Percentiles rank a stretch among this genome's conserved stretches.
Conservation (phyloP, 2,888 invertebrate genomes). For the Cosmia trapezina region DNA sequence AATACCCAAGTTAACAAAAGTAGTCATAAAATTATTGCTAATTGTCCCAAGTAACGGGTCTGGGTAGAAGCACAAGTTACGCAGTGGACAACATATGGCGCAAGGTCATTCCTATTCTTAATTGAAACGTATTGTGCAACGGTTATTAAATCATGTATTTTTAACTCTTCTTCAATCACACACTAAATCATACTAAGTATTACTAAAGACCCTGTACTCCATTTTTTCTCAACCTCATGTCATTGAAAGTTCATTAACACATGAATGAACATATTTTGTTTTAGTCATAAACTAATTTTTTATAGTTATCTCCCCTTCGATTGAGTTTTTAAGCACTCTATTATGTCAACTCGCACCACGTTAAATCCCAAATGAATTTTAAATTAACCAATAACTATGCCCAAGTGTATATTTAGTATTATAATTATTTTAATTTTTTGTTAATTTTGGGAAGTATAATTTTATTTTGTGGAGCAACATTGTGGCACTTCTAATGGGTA, state of each 20-base stretch:
- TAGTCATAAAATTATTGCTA: too few relatives aligned
- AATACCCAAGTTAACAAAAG: too few relatives aligned
- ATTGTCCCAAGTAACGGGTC: too few relatives aligned
- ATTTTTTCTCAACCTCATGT: slow-evolving; percentile 32
- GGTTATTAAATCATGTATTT: background rate
- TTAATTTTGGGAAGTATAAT: slow-evolving; percentile 42
- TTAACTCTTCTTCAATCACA: slow-evolving; percentile 23
- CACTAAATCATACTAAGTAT: slow-evolving; percentile 46
- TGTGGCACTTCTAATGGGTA: slow-evolving; percentile 16
- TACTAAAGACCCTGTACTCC: slow-evolving; percentile 5
- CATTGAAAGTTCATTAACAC: slow-evolving; percentile 55
- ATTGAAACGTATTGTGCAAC: too few relatives aligned
- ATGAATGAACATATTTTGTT: slow-evolving; percentile 59
- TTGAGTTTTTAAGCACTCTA: slow-evolving; percentile 71
- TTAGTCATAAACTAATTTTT: slow-evolving; percentile 70
- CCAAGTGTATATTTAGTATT: slow-evolving; percentile 72
- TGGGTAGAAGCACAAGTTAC: too few relatives aligned
- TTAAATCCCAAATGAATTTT: slow-evolving; percentile 78
- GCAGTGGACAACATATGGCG: too few relatives aligned
- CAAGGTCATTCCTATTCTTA: too few relatives aligned
- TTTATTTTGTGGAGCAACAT: slow-evolving; percentile 44
- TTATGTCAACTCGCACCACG: slow-evolving; percentile 79
- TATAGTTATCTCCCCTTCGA: slow-evolving; percentile 57
- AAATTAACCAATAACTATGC: slow-evolving; percentile 79
- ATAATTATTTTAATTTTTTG: slow-evolving; percentile 69